Percentiles rank a stretch among this genome's conserved stretches.
Conservation (phyloP, 2,888 invertebrate species). For the Machimus atricapillus region DNA sequence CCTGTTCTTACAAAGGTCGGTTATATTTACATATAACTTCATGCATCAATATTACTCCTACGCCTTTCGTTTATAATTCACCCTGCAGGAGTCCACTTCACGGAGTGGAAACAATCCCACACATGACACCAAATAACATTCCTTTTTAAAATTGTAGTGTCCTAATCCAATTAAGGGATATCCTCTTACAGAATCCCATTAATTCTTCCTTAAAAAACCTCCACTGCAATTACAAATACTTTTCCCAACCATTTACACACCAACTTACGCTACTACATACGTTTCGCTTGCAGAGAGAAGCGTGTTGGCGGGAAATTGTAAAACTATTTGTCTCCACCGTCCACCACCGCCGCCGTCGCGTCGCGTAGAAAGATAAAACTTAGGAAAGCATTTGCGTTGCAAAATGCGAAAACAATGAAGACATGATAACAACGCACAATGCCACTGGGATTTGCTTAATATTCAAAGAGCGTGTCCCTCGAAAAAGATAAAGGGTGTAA, state of each 20-base stretch:
- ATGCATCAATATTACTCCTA: neutral
- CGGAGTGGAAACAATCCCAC: neutral
- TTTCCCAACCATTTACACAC: neutral
- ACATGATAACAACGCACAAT: constrained; percentile 29
- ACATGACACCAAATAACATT: neutral
- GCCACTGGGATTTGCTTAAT: constrained; percentile 15
- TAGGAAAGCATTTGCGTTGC: neutral
- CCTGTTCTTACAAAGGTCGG: neutral
- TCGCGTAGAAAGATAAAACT: neutral
- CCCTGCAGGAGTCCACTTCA: neutral
- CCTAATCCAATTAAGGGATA: neutral
- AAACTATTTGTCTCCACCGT: neutral
- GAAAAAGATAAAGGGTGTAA: constrained; percentile 20
- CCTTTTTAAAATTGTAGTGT: neutral
- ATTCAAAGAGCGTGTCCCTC: neutral
- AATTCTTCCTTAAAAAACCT: neutral
- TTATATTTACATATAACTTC: neutral
- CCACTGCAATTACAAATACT: neutral
- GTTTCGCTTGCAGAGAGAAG: neutral
- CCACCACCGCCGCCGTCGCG: neutral
- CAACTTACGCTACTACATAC: neutral
- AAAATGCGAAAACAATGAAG: constrained; percentile 32
- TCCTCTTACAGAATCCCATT: neutral
- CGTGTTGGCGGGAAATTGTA: neutral
- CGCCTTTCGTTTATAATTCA: neutral